A percentile compares a stretch with the other conserved stretches of the same genome.
These are phyloP conservation scores for Cosmia pyralina DNA, from an alignment of 2,888 invertebrate species.

Conservation along the genomic window DNA sequence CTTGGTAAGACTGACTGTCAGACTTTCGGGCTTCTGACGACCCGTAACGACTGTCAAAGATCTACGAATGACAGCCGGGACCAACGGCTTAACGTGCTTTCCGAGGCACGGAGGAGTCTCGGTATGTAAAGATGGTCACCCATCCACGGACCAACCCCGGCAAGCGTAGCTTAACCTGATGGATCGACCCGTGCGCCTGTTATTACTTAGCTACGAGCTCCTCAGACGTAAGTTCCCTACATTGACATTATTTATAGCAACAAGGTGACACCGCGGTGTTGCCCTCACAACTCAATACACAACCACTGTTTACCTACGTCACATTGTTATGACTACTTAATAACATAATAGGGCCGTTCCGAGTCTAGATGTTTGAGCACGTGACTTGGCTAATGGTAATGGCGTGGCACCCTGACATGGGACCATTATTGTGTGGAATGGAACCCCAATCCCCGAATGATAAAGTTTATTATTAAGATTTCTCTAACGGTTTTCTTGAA, in stretches of 20 bases:
- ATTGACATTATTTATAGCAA: slow-evolving; percentile 52
- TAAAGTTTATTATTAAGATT: not conserved
- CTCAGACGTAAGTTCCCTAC: slow-evolving; percentile 35
- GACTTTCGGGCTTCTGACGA: too few species aligned
- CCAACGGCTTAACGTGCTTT: too few species aligned
- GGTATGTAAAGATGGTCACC: too few species aligned
- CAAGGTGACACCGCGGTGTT: slow-evolving; percentile 59
- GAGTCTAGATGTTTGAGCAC: slow-evolving; percentile 18
- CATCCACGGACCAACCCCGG: too few species aligned
- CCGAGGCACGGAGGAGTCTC: too few species aligned
- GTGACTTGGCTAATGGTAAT: slow-evolving; percentile 5
- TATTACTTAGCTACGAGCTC: too few species aligned
- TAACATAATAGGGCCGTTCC: slow-evolving; percentile 17
- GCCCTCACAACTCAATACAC: slow-evolving; percentile 40
- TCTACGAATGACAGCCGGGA: too few species aligned
- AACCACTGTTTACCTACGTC: slow-evolving; percentile 42
- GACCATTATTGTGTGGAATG: not conserved
- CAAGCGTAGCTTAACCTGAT: too few species aligned
- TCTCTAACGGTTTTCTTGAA: not conserved
- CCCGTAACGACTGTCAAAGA: too few species aligned
- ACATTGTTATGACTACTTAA: slow-evolving; percentile 38
- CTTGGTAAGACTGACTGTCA: too few species aligned
- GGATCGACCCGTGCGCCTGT: too few species aligned
- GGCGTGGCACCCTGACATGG: not conserved
- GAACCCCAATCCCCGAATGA: not conserved